Evolutionary conservation across 2,888 invertebrate species (phyloP), one percentile per base, ranked within the genome.

Genomic region (Protonemura montana): DNA sequence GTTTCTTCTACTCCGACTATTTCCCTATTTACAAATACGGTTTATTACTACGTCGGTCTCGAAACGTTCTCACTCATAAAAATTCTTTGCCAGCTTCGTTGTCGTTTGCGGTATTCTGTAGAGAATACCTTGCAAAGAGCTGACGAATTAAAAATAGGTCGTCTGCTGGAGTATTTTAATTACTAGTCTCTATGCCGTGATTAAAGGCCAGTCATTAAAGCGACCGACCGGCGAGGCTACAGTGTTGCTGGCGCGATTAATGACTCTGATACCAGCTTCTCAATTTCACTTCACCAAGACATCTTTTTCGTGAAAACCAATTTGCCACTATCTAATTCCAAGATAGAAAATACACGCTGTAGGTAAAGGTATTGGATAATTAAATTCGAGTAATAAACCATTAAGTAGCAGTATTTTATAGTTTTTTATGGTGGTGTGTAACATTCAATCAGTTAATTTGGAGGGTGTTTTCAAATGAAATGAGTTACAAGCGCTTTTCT

Each of bases 251-350:
- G 59, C 59, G 26, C 78, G 78, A 78, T 78, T 78, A 78, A 78
- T 78, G 28, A 13, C 78, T 28, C 27, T 16, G 78, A 78, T 78
- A 78, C 27, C 78, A 78, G 27, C 78, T 78, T 78, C 78, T 78
- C 78, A 78, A 78, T 78, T 78, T 78, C 78, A 78, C 78, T 78
- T 78, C 28, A n/a, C 28, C 28, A 27, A 78, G 78, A 78, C 78
- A 78, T 78, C 78, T 78, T 78, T 78, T 78, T 78, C 78, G 26
- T 78, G 78, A 78, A 78, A 78, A 78, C 27, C 28, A 78, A 78
- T 78, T 78, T 78, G 78, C 78, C 78, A 78, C 28, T 78, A 13
- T 78, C 26, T 78, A 78, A 78, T 78, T 78, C 26, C 78, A 10
- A 27, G 78, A 78, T 78, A 28, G 78, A 78, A 78, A 59, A 59